These are phyloP conservation scores for Aselliscus stoliczkanus DNA, from an alignment of 2,797 vertebrate genomes.

Conservation along the genomic window DNA sequence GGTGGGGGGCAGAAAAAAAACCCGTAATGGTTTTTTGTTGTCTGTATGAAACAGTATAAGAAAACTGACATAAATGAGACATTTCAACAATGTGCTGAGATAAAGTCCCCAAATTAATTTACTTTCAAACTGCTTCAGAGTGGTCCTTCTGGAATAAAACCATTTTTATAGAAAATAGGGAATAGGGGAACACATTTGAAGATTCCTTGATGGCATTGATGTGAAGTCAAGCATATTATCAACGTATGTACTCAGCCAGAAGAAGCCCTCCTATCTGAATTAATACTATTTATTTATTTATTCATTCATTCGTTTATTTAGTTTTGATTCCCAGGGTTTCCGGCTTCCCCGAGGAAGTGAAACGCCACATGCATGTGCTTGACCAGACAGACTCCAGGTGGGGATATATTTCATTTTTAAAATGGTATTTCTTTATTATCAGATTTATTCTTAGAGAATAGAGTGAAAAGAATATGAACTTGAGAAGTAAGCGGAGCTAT, in stretches of 20 bases:
- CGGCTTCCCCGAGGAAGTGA: no score
- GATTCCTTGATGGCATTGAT: background rate
- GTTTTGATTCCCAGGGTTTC: no score
- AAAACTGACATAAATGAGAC: slow-evolving; percentile 29
- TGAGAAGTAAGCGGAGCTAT: background rate
- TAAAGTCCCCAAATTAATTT: slow-evolving; percentile 49
- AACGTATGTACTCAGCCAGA: background rate
- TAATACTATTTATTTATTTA: background rate
- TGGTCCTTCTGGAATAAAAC: slow-evolving; percentile 11
- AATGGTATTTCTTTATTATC: background rate
- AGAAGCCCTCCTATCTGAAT: background rate
- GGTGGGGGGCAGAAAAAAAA: background rate
- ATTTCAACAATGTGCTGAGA: slow-evolving; percentile 26
- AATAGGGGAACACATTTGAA: background rate
- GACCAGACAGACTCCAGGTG: no score
- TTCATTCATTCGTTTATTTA: no score
- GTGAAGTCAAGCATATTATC: slow-evolving; percentile 21
- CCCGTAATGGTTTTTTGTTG: background rate
- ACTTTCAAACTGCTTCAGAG: background rate
- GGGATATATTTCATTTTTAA: background rate
- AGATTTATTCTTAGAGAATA: background rate
- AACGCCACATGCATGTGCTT: no score
- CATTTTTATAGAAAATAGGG: background rate
- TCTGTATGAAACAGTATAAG: background rate
- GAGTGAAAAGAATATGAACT: background rate